These are phyloP conservation scores for Periophthalmus magnuspinnatus DNA, from an alignment of 2,797 vertebrate species.

Conservation along the genomic window DNA sequence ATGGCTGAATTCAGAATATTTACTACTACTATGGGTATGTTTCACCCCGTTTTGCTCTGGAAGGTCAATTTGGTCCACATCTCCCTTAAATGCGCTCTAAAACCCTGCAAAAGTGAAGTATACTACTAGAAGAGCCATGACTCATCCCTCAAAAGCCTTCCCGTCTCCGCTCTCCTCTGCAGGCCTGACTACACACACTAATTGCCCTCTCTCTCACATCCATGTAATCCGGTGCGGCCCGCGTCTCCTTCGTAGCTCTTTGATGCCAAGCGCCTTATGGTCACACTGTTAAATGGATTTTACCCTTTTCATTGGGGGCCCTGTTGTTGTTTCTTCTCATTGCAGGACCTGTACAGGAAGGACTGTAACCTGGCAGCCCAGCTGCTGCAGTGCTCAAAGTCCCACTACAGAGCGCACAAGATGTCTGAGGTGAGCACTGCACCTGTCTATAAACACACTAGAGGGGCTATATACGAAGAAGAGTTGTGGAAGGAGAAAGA, in stretches of 20 bases:
- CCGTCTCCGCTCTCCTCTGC: not conserved
- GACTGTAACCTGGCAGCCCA: conserved; percentile 96
- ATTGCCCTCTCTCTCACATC: conserved; percentile 1
- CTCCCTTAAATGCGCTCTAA: not conserved
- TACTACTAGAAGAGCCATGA: not conserved
- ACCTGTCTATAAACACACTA: conserved; percentile 6
- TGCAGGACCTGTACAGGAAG: conserved; percentile 92
- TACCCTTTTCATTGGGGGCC: not conserved
- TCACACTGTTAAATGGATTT: conserved; percentile 16
- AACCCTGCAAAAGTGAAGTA: not conserved
- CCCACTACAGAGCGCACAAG: conserved; percentile 88
- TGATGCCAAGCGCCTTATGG: not conserved
- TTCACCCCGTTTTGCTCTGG: not conserved
- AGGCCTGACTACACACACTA: not conserved
- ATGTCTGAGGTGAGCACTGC: conserved; percentile 87
- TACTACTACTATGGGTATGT: not conserved
- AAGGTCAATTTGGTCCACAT: not conserved
- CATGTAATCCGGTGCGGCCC: not conserved
- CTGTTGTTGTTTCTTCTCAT: conserved; percentile 19
- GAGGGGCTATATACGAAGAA: not conserved
- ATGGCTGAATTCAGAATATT: too few relatives aligned
- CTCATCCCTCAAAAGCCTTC: not conserved
- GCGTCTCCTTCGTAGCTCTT: not conserved
- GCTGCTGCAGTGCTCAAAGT: conserved; percentile 94
- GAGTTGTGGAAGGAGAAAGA: not conserved